Evolutionary conservation across 2,113 vertebrate genomes (phyloP), one percentile per base, ranked within the genome.

Genomic region (Archocentrus centrarchus): DNA sequence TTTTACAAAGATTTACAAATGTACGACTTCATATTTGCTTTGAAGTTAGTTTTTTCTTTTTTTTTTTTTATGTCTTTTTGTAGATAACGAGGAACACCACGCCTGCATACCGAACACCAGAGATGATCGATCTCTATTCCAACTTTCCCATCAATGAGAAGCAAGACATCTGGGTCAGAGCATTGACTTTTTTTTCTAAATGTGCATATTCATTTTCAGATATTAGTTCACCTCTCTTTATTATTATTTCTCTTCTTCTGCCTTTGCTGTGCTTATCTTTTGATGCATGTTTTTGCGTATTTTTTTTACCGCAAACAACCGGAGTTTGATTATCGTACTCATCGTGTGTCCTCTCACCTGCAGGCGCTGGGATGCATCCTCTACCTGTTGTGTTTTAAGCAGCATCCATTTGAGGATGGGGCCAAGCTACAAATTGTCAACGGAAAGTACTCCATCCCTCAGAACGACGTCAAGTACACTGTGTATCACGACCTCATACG

Each of bases 51-150:
- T 32, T 10, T 11, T 55, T 32, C 35, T 66, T 1, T 44, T 30
- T 30, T 30, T 24, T 4, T 37, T n/a, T n/a, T n/a, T n/a, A n/a
- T n/a, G n/a, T n/a, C n/a, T n/a, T n/a, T n/a, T 68, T 5, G 5
- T 1, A 99, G 98, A 97, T 99, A 92, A 97, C 97, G 35, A 97
- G 98, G 90, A 99, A 99, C 92, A 99, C 98, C 24, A 99, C 98
- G 0, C 98, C 98, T 81, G 98, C 98, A 70, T 99, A 99, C 81
- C 94, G 98, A 79, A 97, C 98, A 0, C 98, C 98, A 17, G 98
- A 99, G 92, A 98, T 99, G 94, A 96, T 99, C 60, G 98, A 99
- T 84, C 92, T 99, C 60, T 99, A 99, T 92, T 99, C 98, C 58
- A 98, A 99, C 95, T 98, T 97, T 92, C 98, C 98, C 18, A 98